A percentile compares a stretch with the other conserved stretches of the same genome.
These are phyloP conservation scores for Bombus confusus DNA, from an alignment of 1,140 invertebrate species.

Conservation along the genomic window DNA sequence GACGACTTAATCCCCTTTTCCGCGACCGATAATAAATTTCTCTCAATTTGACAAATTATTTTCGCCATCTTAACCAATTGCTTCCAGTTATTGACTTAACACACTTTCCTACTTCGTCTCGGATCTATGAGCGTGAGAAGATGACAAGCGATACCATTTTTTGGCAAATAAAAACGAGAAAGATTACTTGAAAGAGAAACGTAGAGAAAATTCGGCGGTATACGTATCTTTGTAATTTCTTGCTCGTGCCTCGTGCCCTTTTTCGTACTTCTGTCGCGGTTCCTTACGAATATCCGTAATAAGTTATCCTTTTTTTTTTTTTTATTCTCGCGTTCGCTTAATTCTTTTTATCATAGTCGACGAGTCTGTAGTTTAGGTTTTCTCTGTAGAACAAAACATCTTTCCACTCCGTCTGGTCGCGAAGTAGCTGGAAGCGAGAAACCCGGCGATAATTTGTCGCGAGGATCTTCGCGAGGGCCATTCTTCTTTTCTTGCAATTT, in stretches of 20 bases:
- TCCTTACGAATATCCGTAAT: background rate
- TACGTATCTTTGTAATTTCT: background rate
- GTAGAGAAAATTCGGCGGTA: background rate
- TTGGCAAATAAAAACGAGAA: background rate
- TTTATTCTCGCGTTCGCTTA: background rate
- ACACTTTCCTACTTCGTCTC: background rate
- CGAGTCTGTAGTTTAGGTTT: background rate
- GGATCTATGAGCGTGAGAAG: background rate
- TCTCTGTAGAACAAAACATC: background rate
- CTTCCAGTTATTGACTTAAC: background rate
- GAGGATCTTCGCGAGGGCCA: slow-evolving; percentile 19
- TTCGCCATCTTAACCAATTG: background rate
- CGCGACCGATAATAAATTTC: background rate
- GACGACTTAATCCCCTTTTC: background rate
- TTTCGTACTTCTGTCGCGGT: no score
- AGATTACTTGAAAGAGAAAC: background rate
- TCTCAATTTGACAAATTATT: background rate
- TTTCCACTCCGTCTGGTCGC: background rate
- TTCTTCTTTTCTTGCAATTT: slow-evolving; percentile 42
- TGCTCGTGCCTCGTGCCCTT: no score
- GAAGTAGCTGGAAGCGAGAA: slow-evolving; percentile 16
- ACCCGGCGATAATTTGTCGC: slow-evolving; percentile 47
- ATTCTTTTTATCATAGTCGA: slow-evolving; percentile 3
- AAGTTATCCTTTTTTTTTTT: background rate
- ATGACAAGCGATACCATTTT: background rate